Percentiles rank a stretch among this genome's conserved stretches.
Conservation (phyloP, 1,140 invertebrate species). For the Oedothorax gibbosus region DNA sequence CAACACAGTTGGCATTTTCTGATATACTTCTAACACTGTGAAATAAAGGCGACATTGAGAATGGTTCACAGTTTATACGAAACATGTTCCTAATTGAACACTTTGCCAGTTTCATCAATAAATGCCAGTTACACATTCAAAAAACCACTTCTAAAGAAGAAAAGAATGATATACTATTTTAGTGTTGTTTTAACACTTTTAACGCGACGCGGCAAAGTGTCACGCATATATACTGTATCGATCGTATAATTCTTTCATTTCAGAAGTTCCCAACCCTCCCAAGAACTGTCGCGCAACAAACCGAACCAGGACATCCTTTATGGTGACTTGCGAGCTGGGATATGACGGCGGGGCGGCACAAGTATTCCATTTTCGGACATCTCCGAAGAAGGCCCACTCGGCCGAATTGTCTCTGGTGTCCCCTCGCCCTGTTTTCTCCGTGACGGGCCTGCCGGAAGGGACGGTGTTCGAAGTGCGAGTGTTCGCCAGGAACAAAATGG, state of each 20-base stretch:
- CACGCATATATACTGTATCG: no score
- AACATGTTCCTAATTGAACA: no score
- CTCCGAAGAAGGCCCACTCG: conserved; percentile 41
- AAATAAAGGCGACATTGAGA: no score
- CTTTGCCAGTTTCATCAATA: no score
- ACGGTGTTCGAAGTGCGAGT: conserved; percentile 70
- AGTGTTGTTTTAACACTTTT: no score
- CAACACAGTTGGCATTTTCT: no score
- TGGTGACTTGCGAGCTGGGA: conserved; percentile 81
- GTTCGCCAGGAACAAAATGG: conserved; percentile 78
- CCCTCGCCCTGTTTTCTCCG: conserved; percentile 50
- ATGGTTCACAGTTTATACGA: no score
- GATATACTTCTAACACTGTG: no score
- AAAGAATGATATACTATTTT: no score
- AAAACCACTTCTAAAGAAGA: no score
- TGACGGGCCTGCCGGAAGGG: conserved; percentile 48
- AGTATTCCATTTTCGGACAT: conserved; percentile 77
- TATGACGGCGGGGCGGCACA: conserved; percentile 84
- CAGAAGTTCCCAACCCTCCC: conserved; percentile 65
- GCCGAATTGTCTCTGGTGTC: neutral
- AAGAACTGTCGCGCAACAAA: conserved; percentile 64
- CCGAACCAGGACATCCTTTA: conserved; percentile 70
- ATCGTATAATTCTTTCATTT: neutral
- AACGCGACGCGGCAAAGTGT: no score
- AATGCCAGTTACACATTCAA: no score